phyloP scores from a whole-genome alignment of 2,888 invertebrate genomes.

The Zaprionus bogoriensis region DNA sequence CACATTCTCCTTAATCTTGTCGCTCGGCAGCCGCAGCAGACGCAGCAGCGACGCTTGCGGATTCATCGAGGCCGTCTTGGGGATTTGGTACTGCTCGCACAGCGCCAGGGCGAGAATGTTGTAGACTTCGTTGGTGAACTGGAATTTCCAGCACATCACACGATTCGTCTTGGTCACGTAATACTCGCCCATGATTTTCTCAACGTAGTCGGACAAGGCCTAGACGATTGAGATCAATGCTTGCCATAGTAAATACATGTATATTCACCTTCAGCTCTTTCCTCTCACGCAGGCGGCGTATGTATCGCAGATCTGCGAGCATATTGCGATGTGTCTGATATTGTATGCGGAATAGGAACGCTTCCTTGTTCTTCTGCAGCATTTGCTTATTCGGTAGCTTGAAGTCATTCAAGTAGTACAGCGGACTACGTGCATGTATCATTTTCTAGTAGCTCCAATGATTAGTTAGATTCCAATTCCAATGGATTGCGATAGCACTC shows the following conservation, averaged over 20 bases:
- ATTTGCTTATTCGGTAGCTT: slow-evolving; percentile 67
- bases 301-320: slow-evolving; percentile 66
- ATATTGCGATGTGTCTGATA: slow-evolving; percentile 79
- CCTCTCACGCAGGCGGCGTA: slow-evolving; percentile 56
- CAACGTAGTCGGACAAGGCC: slow-evolving; percentile 58
- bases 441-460: slow-evolving; percentile 75
- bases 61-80: neutral
- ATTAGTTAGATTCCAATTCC: neutral
- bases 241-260: too few species aligned
- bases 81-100: slow-evolving; percentile 59
- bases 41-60: slow-evolving; percentile 26
- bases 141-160: slow-evolving; percentile 81
- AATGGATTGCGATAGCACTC: neutral
- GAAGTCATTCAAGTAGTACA: slow-evolving; percentile 69
- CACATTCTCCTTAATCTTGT: slow-evolving; percentile 59
- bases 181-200: slow-evolving; percentile 79
- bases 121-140: slow-evolving; percentile 80
- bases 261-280: slow-evolving; percentile 61
- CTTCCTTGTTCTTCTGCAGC: slow-evolving; percentile 55
- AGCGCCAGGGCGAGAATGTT: slow-evolving; percentile 76
- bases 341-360: slow-evolving; percentile 72
- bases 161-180: slow-evolving; percentile 78
- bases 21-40: slow-evolving; percentile 60
- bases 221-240: too few species aligned
- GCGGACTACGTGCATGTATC: slow-evolving; percentile 77